Base-by-base conservation (phyloP, 2,797 vertebrate species). In the Xenops minutus region DNA sequence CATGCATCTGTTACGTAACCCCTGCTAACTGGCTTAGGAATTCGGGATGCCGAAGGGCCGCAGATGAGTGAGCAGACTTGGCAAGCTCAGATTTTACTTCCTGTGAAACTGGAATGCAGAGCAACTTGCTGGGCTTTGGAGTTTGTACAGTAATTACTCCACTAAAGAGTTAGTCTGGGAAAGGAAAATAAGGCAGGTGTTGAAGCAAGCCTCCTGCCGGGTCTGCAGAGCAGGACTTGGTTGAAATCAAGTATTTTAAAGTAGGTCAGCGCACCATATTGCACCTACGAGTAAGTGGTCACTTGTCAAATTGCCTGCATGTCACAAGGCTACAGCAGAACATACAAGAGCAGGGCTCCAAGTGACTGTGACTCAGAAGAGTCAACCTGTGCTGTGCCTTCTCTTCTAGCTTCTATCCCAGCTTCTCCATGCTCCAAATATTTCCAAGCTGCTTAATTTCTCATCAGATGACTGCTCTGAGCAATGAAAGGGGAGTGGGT, bases 11-110 rank as follows among this genome's bases (percentile, higher is more conserved):
- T 91, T 96, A 86, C 21, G 26, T 81, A 97, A 88, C 30, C 62
- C 67, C 46, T 3, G 18, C 75, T 83, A 78, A 46, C 29, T 9
- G 63, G 58, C 6, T 3, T 20, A 24, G 68, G 81, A 51, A 81
- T 89, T 43, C 1, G 63, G 59, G 86, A 73, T 72, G 77, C 73
- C 0, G 41, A 77, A 80, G 6, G 11, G 55, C 41, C 16, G 4
- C 76, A 73, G 81, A 86, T 67, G 75, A 89, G 81, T 1, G 12
- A 89, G 74, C n/a, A 55, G 68, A 49, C 46, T 86, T 88, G 55
- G 82, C 89, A 89, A 67, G 81, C 61, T 36, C 23, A 2, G 79
- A n/a, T 88, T 88, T 64, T 96, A 89, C 77, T 94, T 97, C 89
- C 95, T 87, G 66, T n/a, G 20, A 74, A 88, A 68, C 49, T 73